These are phyloP conservation scores for Threskiornis aethiopicus DNA, from an alignment of 2,797 vertebrate genomes.

Conservation along the genomic window DNA sequence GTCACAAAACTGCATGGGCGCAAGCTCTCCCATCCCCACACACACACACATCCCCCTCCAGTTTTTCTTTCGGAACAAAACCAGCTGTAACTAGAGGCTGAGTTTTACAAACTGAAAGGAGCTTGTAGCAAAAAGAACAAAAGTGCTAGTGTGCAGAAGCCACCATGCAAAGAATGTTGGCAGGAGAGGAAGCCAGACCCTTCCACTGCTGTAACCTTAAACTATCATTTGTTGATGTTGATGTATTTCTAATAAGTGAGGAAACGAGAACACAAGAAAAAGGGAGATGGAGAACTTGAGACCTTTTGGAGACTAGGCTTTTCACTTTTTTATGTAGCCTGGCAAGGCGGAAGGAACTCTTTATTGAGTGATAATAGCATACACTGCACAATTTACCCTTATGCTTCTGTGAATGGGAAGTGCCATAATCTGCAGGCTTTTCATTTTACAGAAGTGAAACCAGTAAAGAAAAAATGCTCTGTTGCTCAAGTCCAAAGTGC, in stretches of 20 bases:
- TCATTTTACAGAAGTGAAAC: slow-evolving; percentile 52
- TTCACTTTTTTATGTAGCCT: slow-evolving; percentile 30
- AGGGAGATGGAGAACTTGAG: background rate
- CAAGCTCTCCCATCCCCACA: background rate
- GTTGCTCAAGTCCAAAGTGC: background rate
- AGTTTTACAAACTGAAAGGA: slow-evolving; percentile 59
- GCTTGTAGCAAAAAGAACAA: slow-evolving; percentile 59
- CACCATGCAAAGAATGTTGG: slow-evolving; percentile 43
- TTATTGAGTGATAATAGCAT: background rate
- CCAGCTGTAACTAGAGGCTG: slow-evolving; percentile 55
- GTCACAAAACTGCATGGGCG: background rate
- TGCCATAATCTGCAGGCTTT: slow-evolving; percentile 17
- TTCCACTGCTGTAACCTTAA: slow-evolving; percentile 55
- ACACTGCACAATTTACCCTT: background rate
- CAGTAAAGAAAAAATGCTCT: slow-evolving; percentile 40
- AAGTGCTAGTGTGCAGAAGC: slow-evolving; percentile 53
- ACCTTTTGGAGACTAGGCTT: slow-evolving; percentile 33
- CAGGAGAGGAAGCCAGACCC: slow-evolving; percentile 37
- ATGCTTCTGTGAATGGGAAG: background rate
- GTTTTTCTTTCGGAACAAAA: slow-evolving; percentile 55
- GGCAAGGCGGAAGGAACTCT: background rate
- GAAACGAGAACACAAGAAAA: background rate
- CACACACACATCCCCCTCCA: background rate
- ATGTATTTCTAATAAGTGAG: slow-evolving; percentile 10
- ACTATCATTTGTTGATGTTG: slow-evolving; percentile 53